Conservation (phyloP, 2,113 vertebrate species). For the Pholis gunnellus region DNA sequence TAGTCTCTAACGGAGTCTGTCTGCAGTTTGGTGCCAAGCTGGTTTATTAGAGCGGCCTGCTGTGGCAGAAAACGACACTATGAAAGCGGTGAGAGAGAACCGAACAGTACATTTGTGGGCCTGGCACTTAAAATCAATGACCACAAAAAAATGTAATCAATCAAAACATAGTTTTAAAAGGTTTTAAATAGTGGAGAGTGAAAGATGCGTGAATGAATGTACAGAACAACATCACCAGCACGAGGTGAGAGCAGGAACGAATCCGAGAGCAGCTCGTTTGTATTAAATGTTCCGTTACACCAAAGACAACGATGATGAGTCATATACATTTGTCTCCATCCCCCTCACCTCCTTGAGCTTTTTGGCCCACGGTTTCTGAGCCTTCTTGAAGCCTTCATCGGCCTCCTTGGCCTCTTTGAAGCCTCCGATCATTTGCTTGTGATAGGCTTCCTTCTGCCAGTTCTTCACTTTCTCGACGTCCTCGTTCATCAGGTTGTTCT, state of each 20-base stretch:
- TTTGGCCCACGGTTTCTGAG: conserved; percentile 99
- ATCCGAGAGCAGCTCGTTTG: not conserved
- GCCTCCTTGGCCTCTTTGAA: conserved; percentile 99
- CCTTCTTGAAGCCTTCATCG: conserved; percentile 97
- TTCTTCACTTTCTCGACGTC: conserved; percentile 98
- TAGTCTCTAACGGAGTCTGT: not conserved
- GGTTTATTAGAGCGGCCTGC: not conserved
- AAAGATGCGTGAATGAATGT: not conserved
- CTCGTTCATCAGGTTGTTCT: conserved; percentile 92
- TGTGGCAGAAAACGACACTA: not conserved
- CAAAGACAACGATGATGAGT: not conserved
- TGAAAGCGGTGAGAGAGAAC: not conserved
- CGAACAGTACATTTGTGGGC: not conserved
- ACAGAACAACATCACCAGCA: not conserved
- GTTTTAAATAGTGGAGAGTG: too few relatives aligned
- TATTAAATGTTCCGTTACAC: not conserved
- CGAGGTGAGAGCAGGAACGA: not conserved
- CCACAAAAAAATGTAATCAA: not conserved
- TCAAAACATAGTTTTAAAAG: not conserved
- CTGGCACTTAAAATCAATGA: not conserved
- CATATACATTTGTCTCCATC: too few relatives aligned
- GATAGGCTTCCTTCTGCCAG: conserved; percentile 99
- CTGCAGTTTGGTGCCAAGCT: not conserved
- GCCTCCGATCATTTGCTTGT: conserved; percentile 98
- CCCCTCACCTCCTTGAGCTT: conserved; percentile 95